Evolutionary conservation across 2,113 vertebrate species (phyloP).

Genomic region (Neomonachus schauinslandi): DNA sequence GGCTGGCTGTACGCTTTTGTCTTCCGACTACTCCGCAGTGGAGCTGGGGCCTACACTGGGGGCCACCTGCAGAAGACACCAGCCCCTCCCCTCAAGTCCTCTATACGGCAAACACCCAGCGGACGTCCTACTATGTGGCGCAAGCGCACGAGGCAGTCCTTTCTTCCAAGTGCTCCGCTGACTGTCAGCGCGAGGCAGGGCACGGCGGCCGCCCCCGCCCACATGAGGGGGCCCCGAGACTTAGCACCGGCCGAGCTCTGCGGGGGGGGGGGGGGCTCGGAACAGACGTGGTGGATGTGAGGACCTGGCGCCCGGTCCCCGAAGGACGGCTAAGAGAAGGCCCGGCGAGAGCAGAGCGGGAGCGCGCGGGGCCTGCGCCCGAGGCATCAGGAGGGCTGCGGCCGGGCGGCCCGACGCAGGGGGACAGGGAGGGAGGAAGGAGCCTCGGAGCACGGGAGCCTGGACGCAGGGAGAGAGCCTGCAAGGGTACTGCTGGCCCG

Average conservation of each 20-base stretch:
- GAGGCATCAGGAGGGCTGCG: no score
- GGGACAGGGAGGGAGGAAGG: no score
- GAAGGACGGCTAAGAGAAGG: neutral
- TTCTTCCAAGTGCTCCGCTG: neutral
- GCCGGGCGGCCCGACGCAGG: neutral
- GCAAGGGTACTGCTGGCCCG: neutral
- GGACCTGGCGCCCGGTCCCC: no score
- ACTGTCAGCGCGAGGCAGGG: no score
- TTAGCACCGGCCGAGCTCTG: no score
- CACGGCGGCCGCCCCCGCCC: no score
- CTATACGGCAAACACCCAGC: neutral
- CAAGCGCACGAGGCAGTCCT: neutral
- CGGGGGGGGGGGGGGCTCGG: no score
- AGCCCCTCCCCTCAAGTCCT: neutral
- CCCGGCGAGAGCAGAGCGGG: rapidly evolving
- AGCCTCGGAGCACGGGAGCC: neutral
- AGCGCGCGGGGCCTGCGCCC: no score
- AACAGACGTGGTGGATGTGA: neutral
- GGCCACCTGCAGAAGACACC: neutral
- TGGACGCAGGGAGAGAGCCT: neutral
- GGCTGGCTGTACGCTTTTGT: neutral
- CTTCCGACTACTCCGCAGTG: neutral
- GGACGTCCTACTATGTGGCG: neutral
- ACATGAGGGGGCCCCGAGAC: no score
- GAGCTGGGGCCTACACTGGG: neutral